Percentiles rank a stretch among this genome's conserved stretches.
These are phyloP conservation scores for Mesopsocus fuscifrons DNA, from an alignment of 2,888 invertebrate species.

Conservation along the genomic window DNA sequence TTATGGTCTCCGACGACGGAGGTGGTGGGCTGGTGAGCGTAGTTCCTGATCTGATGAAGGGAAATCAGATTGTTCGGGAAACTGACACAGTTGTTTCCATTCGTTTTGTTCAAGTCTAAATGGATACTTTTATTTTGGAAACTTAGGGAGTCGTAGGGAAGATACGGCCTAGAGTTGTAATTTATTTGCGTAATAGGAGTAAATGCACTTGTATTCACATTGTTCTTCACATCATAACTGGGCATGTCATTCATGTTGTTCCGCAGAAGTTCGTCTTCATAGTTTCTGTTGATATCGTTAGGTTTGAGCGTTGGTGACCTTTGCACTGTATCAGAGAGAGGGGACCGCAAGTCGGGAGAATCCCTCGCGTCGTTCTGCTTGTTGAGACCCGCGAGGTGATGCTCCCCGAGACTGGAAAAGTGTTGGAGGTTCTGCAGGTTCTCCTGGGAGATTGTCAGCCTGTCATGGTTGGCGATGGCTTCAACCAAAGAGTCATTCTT, in stretches of 20 bases:
- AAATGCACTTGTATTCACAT: slow-evolving; percentile 54
- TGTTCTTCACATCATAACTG: slow-evolving; percentile 7
- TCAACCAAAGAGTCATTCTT: slow-evolving; percentile 9
- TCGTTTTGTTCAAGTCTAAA: slow-evolving; percentile 13
- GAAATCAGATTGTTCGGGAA: slow-evolving; percentile 90
- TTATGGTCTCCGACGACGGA: slow-evolving; percentile 15
- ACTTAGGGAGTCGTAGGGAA: slow-evolving; percentile 77
- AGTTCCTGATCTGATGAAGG: slow-evolving; percentile 89
- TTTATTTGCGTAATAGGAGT: slow-evolving; percentile 46
- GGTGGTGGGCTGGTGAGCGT: slow-evolving; percentile 75
- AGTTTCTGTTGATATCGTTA: slow-evolving; percentile 8
- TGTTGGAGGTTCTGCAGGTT: slow-evolving; percentile 8
- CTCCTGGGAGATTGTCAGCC: slow-evolving; percentile 9
- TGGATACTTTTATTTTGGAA: slow-evolving; percentile 50
- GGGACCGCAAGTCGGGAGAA: slow-evolving; percentile 3
- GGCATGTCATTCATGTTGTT: slow-evolving; percentile 3
- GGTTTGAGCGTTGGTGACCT: slow-evolving; percentile 5
- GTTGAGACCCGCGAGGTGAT: slow-evolving; percentile 7
- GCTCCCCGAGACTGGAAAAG: slow-evolving; percentile 5
- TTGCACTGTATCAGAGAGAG: slow-evolving; percentile 3
- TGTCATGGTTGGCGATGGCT: slow-evolving; percentile 10
- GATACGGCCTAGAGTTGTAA: slow-evolving; percentile 40
- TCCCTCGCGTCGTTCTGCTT: slow-evolving; percentile 5
- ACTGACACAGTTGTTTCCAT: slow-evolving; percentile 28
- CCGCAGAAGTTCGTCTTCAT: slow-evolving; percentile 1